Base-by-base conservation (phyloP, 2,797 vertebrate genomes). In the Graptemys geographica region DNA sequence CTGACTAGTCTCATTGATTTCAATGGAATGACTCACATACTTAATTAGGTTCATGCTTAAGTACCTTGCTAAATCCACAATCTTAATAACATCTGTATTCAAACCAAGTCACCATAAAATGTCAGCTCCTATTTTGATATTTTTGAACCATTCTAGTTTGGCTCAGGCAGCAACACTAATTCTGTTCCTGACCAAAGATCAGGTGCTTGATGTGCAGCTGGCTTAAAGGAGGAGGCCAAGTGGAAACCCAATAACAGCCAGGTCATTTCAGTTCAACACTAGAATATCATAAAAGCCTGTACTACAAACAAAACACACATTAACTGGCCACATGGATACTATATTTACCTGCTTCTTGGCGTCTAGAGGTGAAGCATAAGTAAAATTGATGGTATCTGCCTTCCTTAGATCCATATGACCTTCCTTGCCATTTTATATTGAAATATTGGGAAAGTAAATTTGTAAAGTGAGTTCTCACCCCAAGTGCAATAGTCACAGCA, bases 381-480 rank as follows among this genome's bases (percentile, higher is more conserved):
- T 83, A 81, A 81, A 86, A 84, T 19, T 88, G 5, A 19, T 25
- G 3, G 1, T 86, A 2, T 51, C 59, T 89, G 18, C 55, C 79
- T 5, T 94, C 28, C 81, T 1, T 76, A 49, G 88, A 81, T 25
- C 69, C 8, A 23, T 11, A 21, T 83, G 69, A 89, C 56, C 78
- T 83, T 88, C 90, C 9, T 92, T 93, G 27, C 5, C 6, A 27
- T 59, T 52, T 79, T 79, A 16, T 83, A 83, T 91, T 91, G 90
- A 95, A 93, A 84, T 92, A 87, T 69, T 5, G 44, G 25, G 83
- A 90, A 94, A 86, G 3, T 0, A 88, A 80, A 86, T 88, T 86
- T 90, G 5, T 91, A 81, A 86, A 88, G 55, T 79, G 86, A 69
- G 12, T 90, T 81, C 4, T 90, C 25, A 79, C 31, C 13, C 79